Conservation (phyloP, 1,140 invertebrate genomes). For the Dendroctonus ponderosae region DNA sequence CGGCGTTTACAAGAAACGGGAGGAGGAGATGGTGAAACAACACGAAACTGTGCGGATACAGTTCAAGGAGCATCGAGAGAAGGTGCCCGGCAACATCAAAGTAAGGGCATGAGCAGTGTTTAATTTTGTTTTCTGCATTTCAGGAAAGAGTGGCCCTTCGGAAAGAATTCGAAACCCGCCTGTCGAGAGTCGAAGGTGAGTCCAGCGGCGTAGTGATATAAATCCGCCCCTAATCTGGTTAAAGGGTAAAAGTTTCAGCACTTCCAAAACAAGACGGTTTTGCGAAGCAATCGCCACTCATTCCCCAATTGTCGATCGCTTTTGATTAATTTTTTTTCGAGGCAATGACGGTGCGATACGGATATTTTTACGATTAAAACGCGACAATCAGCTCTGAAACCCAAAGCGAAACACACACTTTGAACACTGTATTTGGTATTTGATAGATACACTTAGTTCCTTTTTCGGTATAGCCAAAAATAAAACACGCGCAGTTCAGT, state of each 20-base stretch:
- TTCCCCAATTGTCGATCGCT: not conserved
- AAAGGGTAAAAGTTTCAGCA: not conserved
- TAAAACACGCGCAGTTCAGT: not conserved
- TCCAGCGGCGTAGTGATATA: constrained; percentile 34
- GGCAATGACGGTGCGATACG: not conserved
- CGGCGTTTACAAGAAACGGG: constrained; percentile 71
- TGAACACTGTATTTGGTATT: too few relatives aligned
- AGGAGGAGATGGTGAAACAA: constrained; percentile 71
- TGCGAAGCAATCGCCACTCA: not conserved
- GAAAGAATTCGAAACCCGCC: constrained; percentile 48
- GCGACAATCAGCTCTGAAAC: constrained; percentile 25
- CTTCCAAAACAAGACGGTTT: not conserved
- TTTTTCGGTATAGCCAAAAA: not conserved
- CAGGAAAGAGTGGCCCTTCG: constrained; percentile 46
- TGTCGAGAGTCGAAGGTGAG: constrained; percentile 46
- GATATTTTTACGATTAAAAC: constrained; percentile 13
- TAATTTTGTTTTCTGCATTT: constrained; percentile 18
- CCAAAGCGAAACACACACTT: not conserved
- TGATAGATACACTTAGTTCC: too few relatives aligned
- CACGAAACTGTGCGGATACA: constrained; percentile 73
- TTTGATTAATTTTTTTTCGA: not conserved
- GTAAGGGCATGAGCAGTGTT: not conserved
- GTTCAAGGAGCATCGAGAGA: constrained; percentile 67
- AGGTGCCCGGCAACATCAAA: constrained; percentile 55
- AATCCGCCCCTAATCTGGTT: not conserved